Percentiles rank a stretch among this genome's conserved stretches.
These are phyloP conservation scores for Vireo griseus DNA, from an alignment of 2,797 vertebrate genomes.

Conservation along the genomic window DNA sequence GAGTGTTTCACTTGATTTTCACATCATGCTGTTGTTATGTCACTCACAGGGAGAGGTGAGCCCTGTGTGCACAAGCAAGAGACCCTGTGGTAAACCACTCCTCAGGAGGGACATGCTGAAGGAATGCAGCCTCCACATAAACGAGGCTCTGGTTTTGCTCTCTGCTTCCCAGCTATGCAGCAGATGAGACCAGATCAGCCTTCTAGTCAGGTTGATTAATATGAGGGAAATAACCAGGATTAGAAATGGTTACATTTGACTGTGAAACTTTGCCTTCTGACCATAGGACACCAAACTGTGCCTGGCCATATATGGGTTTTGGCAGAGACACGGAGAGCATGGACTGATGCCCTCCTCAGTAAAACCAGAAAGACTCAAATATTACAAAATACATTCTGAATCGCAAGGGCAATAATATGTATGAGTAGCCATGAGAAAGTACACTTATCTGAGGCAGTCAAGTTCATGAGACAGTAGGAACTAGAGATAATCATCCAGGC, in stretches of 20 bases:
- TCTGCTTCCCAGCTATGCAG: neutral
- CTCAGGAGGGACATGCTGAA: neutral
- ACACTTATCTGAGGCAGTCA: neutral
- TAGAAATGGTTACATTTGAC: neutral
- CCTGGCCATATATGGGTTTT: neutral
- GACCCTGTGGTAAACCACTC: neutral
- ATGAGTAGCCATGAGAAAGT: neutral
- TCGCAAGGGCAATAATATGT: neutral
- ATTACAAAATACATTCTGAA: neutral
- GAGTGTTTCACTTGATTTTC: neutral
- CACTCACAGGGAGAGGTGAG: neutral
- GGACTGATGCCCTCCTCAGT: neutral
- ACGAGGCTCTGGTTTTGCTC: constrained; percentile 9
- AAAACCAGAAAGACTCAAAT: neutral
- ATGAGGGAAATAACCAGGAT: neutral
- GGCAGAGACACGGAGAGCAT: neutral
- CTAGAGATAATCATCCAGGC: neutral
- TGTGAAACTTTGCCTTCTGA: neutral
- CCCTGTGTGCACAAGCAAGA: neutral
- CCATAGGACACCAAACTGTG: neutral
- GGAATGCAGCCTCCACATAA: constrained; percentile 4
- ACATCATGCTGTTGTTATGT: constrained; percentile 24
- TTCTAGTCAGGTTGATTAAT: neutral
- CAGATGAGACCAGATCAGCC: neutral
- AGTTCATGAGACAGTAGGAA: neutral